A percentile compares a stretch with the other conserved stretches of the same genome.
Conservation (phyloP, 2,797 vertebrate genomes). For the Sitta carolinensis region DNA sequence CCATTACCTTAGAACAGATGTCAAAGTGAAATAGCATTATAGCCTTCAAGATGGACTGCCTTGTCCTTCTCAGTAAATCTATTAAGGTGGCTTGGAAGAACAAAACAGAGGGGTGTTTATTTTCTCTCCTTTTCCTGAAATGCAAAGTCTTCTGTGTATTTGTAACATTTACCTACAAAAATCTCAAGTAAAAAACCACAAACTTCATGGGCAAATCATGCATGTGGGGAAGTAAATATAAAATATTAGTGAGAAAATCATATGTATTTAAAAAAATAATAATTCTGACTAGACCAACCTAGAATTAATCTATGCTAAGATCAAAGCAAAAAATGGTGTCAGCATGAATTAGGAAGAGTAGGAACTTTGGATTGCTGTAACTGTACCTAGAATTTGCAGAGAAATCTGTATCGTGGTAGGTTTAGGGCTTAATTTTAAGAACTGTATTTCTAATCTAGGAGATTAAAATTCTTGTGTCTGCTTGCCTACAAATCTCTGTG, state of each 20-base stretch:
- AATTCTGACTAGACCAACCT: neutral
- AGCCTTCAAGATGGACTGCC: conserved; percentile 62
- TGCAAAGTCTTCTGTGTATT: conserved; percentile 9
- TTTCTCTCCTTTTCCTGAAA: conserved; percentile 29
- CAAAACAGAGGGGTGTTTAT: conserved; percentile 19
- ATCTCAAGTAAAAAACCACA: neutral
- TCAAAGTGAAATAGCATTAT: conserved; percentile 66
- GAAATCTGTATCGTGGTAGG: neutral
- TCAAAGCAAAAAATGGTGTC: neutral
- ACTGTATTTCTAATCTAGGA: neutral
- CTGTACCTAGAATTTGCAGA: neutral
- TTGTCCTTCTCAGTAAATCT: conserved; percentile 61
- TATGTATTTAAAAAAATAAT: neutral
- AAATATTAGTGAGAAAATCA: neutral
- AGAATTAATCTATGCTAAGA: neutral
- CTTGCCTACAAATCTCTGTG: neutral
- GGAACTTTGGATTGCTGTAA: neutral
- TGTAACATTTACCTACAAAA: neutral
- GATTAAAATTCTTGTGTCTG: neutral
- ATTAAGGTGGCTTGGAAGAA: conserved; percentile 30
- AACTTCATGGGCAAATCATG: rapidly evolving
- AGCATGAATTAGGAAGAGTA: neutral
- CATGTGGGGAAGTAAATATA: neutral
- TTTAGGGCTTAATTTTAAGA: neutral
- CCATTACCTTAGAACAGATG: conserved; percentile 69